These are phyloP conservation scores for Sclerurus mexicanus DNA, from an alignment of 2,113 vertebrate genomes.

Conservation along the genomic window DNA sequence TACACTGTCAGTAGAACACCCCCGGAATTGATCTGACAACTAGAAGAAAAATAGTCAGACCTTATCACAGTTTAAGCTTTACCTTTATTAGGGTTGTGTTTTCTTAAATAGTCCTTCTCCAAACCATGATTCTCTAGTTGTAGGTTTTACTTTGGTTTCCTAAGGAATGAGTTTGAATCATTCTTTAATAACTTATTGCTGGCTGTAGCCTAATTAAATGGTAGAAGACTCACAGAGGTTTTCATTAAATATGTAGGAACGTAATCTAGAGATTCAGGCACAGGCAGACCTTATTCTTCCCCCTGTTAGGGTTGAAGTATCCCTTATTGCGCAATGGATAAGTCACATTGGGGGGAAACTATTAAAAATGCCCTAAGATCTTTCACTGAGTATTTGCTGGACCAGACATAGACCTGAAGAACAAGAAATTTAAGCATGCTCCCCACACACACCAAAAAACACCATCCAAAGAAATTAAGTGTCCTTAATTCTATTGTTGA, in stretches of 20 bases:
- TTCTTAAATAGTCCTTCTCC: neutral
- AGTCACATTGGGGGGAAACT: accelerated
- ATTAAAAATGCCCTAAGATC: neutral
- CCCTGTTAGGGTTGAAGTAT: neutral
- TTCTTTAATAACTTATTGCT: neutral
- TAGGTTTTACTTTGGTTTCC: neutral
- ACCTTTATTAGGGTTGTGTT: neutral
- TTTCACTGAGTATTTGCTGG: neutral
- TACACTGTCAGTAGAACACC: neutral
- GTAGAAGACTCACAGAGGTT: neutral
- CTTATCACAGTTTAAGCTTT: neutral
- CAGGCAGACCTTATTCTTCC: neutral
- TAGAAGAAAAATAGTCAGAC: neutral
- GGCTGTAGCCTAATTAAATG: neutral
- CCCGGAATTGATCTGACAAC: neutral
- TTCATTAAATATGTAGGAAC: neutral
- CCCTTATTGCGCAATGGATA: neutral
- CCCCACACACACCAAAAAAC: neutral
- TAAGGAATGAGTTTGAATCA: neutral
- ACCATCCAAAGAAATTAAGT: neutral
- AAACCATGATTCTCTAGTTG: neutral
- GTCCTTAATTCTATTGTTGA: neutral
- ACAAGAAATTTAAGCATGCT: neutral
- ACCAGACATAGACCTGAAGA: neutral
- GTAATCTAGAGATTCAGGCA: neutral